Conservation (phyloP, 2,113 vertebrate genomes). For the Myiagra hebetior region DNA sequence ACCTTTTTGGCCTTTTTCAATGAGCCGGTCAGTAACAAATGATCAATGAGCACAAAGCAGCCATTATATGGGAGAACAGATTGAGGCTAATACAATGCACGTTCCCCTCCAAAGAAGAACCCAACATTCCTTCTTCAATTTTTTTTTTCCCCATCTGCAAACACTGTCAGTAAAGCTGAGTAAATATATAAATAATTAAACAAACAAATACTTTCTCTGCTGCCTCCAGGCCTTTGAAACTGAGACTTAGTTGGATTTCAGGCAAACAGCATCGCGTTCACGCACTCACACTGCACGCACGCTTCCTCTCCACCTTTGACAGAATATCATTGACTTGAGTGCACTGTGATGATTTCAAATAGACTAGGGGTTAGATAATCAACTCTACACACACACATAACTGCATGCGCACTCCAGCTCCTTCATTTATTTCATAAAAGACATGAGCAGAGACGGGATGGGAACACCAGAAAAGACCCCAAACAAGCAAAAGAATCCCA, state of each 20-base stretch:
- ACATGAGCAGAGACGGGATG: neutral
- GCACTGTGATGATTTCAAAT: constrained; percentile 40
- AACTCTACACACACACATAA: neutral
- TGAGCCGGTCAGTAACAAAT: neutral
- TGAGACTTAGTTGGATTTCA: constrained; percentile 51
- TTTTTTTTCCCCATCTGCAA: constrained; percentile 16
- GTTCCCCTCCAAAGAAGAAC: neutral
- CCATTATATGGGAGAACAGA: neutral
- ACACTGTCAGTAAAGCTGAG: constrained; percentile 39
- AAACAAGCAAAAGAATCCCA: neutral
- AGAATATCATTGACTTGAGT: constrained; percentile 39
- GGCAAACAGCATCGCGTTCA: neutral
- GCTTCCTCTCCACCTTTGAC: constrained; percentile 38
- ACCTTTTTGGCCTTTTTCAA: neutral
- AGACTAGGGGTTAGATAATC: constrained; percentile 46
- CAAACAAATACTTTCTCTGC: constrained; percentile 55
- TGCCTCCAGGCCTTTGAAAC: constrained; percentile 45
- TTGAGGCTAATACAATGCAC: neutral
- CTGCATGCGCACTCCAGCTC: neutral
- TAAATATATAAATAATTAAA: constrained; percentile 69
- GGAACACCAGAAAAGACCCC: neutral
- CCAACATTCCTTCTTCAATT: neutral
- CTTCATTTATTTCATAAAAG: neutral
- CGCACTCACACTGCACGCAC: neutral
- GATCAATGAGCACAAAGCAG: constrained; percentile 7